These are phyloP conservation scores for Chironomus riparius DNA, from an alignment of 2,888 invertebrate genomes.

Conservation along the genomic window DNA sequence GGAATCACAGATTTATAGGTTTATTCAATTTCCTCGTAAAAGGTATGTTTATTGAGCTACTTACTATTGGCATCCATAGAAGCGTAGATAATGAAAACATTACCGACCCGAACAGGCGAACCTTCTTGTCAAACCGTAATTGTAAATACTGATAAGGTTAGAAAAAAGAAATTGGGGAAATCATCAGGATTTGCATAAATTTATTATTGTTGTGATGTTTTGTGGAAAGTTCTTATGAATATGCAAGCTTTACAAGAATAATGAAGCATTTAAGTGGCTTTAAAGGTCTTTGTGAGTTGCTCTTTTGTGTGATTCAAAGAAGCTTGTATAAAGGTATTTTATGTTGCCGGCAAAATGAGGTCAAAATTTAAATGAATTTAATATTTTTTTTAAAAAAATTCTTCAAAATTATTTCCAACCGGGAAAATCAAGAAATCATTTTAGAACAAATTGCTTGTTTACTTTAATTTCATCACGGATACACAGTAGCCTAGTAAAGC, in stretches of 20 bases:
- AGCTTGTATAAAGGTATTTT: no score
- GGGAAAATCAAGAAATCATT: no score
- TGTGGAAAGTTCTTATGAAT: not conserved
- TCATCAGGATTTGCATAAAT: not conserved
- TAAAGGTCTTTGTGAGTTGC: not conserved
- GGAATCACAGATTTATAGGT: not conserved
- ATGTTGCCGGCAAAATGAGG: no score
- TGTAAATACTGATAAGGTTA: constrained; percentile 56
- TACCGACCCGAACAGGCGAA: constrained; percentile 59
- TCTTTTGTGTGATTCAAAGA: no score
- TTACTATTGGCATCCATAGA: constrained; percentile 28
- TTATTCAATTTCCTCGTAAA: constrained; percentile 36
- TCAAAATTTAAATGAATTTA: no score
- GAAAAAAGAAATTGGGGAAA: not conserved
- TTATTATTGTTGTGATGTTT: not conserved
- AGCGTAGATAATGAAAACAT: constrained; percentile 61
- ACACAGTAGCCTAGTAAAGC: no score
- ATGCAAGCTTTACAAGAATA: not conserved
- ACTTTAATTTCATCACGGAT: no score
- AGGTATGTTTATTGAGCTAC: not conserved
- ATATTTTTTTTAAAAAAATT: no score
- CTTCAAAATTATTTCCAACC: no score
- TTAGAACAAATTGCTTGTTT: no score
- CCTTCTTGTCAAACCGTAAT: constrained; percentile 57
- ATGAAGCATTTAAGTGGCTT: not conserved